Base-by-base conservation (phyloP, 2,113 vertebrate genomes). In the Antidorcas marsupialis region DNA sequence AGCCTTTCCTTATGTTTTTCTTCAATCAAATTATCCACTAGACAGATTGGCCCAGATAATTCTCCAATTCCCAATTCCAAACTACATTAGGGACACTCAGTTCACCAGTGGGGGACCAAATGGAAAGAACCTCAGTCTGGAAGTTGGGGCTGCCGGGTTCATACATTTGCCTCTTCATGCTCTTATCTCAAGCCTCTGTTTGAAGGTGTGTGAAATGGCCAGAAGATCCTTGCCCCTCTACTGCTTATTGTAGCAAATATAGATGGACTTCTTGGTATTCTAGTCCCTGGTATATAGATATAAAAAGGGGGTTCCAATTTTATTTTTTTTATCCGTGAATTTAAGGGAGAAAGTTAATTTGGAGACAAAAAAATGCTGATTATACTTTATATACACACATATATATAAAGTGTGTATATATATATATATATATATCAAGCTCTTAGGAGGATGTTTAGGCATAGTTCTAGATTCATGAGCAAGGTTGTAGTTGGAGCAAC, bases 341-440 rank as follows among this genome's bases (percentile, higher is more conserved):
- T 94, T 90, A 96, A 52, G n/a, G 88, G 19, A 86, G 36, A 92
- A 94, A 64, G 47, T 88, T 86, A 91, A 94, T 86, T 94, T 89
- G 60, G 50, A 86, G 57, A 86, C 53, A 79, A 57, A 79, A 96
- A 87, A n/a, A 92, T 57, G 43, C 50, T 82, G 86, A 88, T 88
- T 67, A 87, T 39, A 86, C 74, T 87, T 95, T 86, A n/a, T 67
- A 36, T 53, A 28, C 23, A 21, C 53, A 57, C 21, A 25, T 1
- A 57, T 57, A 23, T 81, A 76, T 67, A 28, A 13, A 60, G 12
- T 30, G 30, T 33, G 33, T 16, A 62, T 15, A 15, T 62, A 3
- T 30, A 60, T 30, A 60, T 62, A 30, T 33, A 64, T 64, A 64
- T 64, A 64, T 64, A n/a, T 67, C 10, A n/a, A 39, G 30, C 74